phyloP scores from a whole-genome alignment of 2,797 vertebrate genomes.

The Remorina albescens region DNA sequence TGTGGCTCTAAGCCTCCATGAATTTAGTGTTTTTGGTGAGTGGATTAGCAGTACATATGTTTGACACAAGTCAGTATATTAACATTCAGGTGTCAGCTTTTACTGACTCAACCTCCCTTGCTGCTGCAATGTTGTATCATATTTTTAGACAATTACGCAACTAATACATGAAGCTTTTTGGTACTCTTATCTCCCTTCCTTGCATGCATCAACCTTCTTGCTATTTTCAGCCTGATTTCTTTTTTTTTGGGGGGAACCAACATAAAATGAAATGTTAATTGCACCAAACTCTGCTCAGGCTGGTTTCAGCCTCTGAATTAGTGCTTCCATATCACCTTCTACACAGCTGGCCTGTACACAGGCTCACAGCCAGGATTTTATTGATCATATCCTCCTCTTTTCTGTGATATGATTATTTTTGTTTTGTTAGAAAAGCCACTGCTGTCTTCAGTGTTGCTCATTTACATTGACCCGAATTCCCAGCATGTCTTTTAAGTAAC shows the following conservation, averaged over 20 bases:
- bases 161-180: background rate
- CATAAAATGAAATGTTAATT: conserved; percentile 32
- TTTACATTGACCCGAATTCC: conserved; percentile 80
- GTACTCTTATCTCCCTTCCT: conserved; percentile 9
- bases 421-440: conserved; percentile 35
- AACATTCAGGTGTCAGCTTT: too few relatives aligned
- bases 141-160: conserved; percentile 7
- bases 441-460: conserved; percentile 61
- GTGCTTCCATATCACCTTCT: background rate
- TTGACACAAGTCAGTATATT: conserved; percentile 38
- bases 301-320: conserved; percentile 26
- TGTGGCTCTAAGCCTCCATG: conserved; percentile 77
- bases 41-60: conserved; percentile 77
- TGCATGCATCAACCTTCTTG: background rate
- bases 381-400: conserved; percentile 32
- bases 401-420: conserved; percentile 32
- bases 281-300: background rate
- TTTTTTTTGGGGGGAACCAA: background rate
- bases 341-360: background rate
- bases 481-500: conserved; percentile 69
- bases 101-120: conserved; percentile 35
- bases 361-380: conserved; percentile 23
- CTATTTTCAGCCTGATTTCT: background rate
- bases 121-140: conserved; percentile 11
- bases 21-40: conserved; percentile 79